Base-by-base conservation (phyloP, 2,113 vertebrate genomes). In the Alligator sinensis region DNA sequence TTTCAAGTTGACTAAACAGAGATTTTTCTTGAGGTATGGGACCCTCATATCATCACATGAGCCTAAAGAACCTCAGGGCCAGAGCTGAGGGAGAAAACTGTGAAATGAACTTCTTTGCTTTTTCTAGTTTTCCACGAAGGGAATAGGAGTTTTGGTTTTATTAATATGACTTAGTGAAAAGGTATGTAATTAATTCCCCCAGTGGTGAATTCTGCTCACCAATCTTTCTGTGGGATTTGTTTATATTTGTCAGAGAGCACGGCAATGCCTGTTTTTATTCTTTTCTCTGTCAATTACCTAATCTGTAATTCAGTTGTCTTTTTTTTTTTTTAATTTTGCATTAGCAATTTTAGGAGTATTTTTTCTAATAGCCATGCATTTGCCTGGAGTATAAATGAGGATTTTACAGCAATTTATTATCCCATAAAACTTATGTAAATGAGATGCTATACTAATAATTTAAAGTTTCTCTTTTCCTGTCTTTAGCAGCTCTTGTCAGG, bases 261-360 rank as follows among this genome's bases (percentile, higher is more conserved):
- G 68, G 47, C 92, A 91, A 91, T 92, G 58, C 60, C 77, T 89
- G 28, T 76, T 92, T 60, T 68, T 68, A 70, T 96, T 94, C 47
- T 86, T 96, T 86, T 84, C 93, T 82, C n/a, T 92, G 84, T 91
- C 95, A 88, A 94, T 93, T 91, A 93, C 82, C 62, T 80, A 60
- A 57, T 78, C 72, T 77, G 22, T 89, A 91, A 95, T 95, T 92
- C 80, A 87, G 74, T 94, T 93, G 34, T 76, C 55, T 17, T 61
- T 82, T 94, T 19, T 82, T 70, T 70, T 95, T 16, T 84, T 34
- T 34, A 34, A 34, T 34, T 95, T 30, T 76, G 34, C 77, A 92
- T 91, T 77, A 94, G 81, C 94, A 92, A 84, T 90, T 61, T 82
- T 86, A 91, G 92, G 27, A 66, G 24, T n/a, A 18, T 58, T 75